These are phyloP conservation scores for Ia io DNA, from an alignment of 2,113 vertebrate genomes.

Conservation along the genomic window DNA sequence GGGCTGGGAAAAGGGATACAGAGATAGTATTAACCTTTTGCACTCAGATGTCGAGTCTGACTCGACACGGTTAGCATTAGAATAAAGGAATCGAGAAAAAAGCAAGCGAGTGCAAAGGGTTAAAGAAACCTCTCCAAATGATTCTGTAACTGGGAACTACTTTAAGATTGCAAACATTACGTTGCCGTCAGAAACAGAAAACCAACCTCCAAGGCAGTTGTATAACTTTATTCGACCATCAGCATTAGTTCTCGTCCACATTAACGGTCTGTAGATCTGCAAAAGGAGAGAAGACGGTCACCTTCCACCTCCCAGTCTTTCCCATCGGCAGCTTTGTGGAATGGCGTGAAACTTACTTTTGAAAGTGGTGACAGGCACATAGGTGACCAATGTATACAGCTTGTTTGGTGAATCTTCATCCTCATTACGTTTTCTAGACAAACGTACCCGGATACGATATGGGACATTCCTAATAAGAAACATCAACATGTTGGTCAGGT, in stretches of 20 bases:
- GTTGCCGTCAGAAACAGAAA: background rate
- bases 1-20: background rate
- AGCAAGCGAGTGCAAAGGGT: no score
- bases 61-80: no score
- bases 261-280: constrained; percentile 97
- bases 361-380: constrained; percentile 95
- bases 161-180: background rate
- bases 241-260: constrained; percentile 94
- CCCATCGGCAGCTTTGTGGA: background rate
- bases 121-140: background rate
- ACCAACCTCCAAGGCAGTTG: background rate
- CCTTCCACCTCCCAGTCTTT: background rate
- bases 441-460: constrained; percentile 93
- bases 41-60: no score
- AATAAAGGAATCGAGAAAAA: no score
- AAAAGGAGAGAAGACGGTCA: constrained; percentile 50
- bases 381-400: constrained; percentile 95
- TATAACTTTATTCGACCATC: constrained; percentile 81
- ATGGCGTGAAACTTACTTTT: constrained; percentile 86
- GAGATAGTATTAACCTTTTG: no score
- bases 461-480: constrained; percentile 90
- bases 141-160: background rate
- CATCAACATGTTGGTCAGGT: rapidly evolving
- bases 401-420: constrained; percentile 99
- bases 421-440: constrained; percentile 96